phyloP scores from a whole-genome alignment of 2,113 vertebrate species.

The Bos taurus region ARS-UCD2.0 NC_037344.1:69028501-69029000 shows the following conservation, averaged over 20 bases:
- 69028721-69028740: background rate
- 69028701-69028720: background rate
- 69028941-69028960: background rate
- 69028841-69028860: background rate
- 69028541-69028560: background rate
- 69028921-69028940: background rate
- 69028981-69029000: background rate
- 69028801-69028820: conserved; percentile 14
- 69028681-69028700: background rate
- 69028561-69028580: background rate
- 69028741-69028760: background rate
- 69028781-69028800: background rate
- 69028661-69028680: background rate
- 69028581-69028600: conserved; percentile 13
- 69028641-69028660: background rate
- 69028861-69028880: background rate
- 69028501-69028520: background rate
- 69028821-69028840: background rate
- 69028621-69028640: background rate
- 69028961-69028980: background rate
- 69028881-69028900: background rate
- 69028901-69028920: background rate
- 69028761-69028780: background rate
- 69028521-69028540: background rate
- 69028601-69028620: background rate